Evolutionary conservation across 2,888 invertebrate species (phyloP), one percentile per base, ranked within the genome.

Genomic region (Callyntrura sp.): DNA sequence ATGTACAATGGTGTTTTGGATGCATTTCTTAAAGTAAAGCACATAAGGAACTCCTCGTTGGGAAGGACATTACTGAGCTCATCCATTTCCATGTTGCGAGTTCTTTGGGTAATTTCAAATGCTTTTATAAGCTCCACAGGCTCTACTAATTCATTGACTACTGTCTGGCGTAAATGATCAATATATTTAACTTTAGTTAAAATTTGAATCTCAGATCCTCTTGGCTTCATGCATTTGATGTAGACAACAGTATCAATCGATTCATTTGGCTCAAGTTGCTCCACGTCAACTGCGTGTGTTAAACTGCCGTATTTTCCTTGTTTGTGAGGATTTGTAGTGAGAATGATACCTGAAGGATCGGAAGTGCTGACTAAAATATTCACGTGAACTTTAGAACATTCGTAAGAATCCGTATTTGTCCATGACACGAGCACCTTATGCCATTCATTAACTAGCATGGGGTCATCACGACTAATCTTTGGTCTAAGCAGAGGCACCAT

Each of bases 381-480:
- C 1, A 88, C 48, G 17, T 76, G 35, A 12, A 91, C 28, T 70
- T 88, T 79, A 14, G 88, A 60, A n/a, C 76, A 90, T 4, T 84
- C 84, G n/a, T 51, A 35, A 0, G 68, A n/a, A 79, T 92, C 92
- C 14, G 76, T 81, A 76, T 93, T 93, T 0, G 85, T 91, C 90
- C 92, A 91, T 0, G 85, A 70, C 6, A 93, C 79, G 3, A 57
- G 70, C 4, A 93, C 84, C 70, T 90, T 85, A 60, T 93, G 91
- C 91, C 92, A 92, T 65, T 93, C 92, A 68, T 92, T 90, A 5
- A 91, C 73, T n/a, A 93, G 70, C 76, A 90, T 85, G 2, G 90
- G 88, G 8, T 90, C 91, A 17, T 92, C 88, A n/a, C 90, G 68
- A n/a, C 35, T 60, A 17, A 93, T 85, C 51, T 91, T 85, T 20